Evolutionary conservation across 2,888 invertebrate genomes (phyloP).

Genomic region (Timema podura): DNA sequence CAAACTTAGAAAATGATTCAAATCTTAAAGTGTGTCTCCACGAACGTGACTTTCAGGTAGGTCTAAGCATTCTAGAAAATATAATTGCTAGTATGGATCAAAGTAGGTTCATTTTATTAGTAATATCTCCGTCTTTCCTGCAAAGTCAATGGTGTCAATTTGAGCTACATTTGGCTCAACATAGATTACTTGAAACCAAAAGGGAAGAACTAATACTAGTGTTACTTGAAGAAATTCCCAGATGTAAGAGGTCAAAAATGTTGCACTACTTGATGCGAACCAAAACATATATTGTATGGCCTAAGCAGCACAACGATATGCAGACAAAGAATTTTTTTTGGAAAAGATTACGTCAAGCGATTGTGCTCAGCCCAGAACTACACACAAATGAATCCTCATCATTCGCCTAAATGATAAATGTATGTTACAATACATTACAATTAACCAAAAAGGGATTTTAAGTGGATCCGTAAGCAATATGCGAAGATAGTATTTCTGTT

Average conservation of each 20-base stretch:
- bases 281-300: constrained; percentile 68
- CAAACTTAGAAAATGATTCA: constrained; percentile 56
- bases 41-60: constrained; percentile 64
- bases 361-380: constrained; percentile 33
- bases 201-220: constrained; percentile 60
- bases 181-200: constrained; percentile 57
- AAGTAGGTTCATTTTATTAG: constrained; percentile 58
- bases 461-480: too few relatives aligned
- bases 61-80: constrained; percentile 63
- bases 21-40: constrained; percentile 62
- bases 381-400: too few relatives aligned
- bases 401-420: too few relatives aligned
- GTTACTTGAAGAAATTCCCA: constrained; percentile 61
- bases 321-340: constrained; percentile 45
- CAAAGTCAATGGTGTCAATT: constrained; percentile 70
- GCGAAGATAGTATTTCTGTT: too few relatives aligned
- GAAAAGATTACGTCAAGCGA: constrained; percentile 47
- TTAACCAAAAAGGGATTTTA: too few relatives aligned
- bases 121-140: constrained; percentile 60
- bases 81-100: constrained; percentile 66
- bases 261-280: constrained; percentile 63
- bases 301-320: constrained; percentile 41
- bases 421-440: too few relatives aligned
- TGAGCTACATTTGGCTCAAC: constrained; percentile 67
- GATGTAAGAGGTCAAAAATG: constrained; percentile 55